Percentiles rank a stretch among this genome's conserved stretches.
These are phyloP conservation scores for Pomatorhinus ruficollis DNA, from an alignment of 2,113 vertebrate species.

Conservation along the genomic window DNA sequence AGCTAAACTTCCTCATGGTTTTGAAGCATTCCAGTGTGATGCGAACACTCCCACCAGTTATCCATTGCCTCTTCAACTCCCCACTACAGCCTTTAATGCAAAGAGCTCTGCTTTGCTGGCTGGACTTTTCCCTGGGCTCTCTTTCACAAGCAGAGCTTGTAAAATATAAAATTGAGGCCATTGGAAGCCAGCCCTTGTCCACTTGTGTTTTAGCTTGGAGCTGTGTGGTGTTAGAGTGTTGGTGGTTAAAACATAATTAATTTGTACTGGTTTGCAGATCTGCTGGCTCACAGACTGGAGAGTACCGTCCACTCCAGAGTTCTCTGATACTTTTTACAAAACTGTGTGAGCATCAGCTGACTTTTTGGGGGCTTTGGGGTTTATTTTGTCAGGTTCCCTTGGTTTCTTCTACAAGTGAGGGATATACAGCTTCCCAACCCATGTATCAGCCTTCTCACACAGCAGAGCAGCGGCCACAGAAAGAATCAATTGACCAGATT, in stretches of 20 bases:
- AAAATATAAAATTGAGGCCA: not conserved
- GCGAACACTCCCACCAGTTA: not conserved
- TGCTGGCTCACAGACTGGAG: not conserved
- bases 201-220: not conserved
- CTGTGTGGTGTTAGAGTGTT: not conserved
- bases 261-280: not conserved
- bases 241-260: not conserved
- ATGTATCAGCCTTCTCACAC: constrained; percentile 90
- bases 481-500: constrained; percentile 89
- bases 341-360: constrained; percentile 3
- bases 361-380: not conserved
- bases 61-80: not conserved
- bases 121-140: not conserved
- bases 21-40: not conserved
- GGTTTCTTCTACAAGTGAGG: constrained; percentile 86
- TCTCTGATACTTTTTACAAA: not conserved
- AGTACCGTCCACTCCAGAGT: not conserved
- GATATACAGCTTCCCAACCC: constrained; percentile 82
- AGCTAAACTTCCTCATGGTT: not conserved
- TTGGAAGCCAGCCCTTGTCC: not conserved
- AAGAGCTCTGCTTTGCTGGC: not conserved
- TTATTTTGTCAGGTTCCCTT: constrained; percentile 81
- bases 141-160: not conserved
- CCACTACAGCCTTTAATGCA: not conserved
- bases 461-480: constrained; percentile 84